phyloP scores from a whole-genome alignment of 2,797 vertebrate genomes.

The Eospalax fontanierii region DNA sequence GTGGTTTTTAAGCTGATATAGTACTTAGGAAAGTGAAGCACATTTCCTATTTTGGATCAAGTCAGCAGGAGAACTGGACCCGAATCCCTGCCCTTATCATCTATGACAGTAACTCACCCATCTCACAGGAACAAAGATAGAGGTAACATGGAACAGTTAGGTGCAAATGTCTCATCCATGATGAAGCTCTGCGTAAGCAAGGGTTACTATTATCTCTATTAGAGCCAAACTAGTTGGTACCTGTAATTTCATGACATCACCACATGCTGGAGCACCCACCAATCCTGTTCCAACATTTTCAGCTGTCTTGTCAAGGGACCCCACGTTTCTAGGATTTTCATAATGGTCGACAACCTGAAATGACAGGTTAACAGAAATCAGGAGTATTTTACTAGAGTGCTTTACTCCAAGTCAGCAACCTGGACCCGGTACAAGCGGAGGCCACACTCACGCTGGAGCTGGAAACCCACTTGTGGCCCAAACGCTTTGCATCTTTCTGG shows the following conservation, averaged over 20 bases:
- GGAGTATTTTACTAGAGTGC: neutral
- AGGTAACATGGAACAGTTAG: neutral
- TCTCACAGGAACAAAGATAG: neutral
- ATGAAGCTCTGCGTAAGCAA: neutral
- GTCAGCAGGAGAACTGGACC: neutral
- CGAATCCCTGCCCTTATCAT: too few relatives aligned
- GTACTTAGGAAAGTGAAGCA: neutral
- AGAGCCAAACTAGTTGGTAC: constrained; percentile 84
- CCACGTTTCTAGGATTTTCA: constrained; percentile 98
- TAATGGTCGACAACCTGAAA: constrained; percentile 98
- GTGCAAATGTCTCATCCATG: neutral
- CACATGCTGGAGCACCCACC: constrained; percentile 98
- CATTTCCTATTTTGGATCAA: neutral
- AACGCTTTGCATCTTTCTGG: neutral
- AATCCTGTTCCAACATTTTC: constrained; percentile 98
- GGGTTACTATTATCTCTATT: too few relatives aligned
- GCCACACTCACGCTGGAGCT: neutral
- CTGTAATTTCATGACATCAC: constrained; percentile 99
- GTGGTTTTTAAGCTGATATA: neutral
- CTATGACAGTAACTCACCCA: neutral
- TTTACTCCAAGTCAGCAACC: neutral
- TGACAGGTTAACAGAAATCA: constrained; percentile 30
- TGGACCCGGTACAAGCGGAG: neutral
- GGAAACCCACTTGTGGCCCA: neutral
- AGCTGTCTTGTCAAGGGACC: constrained; percentile 94